Conservation (phyloP, 2,113 vertebrate genomes). For the Oenanthe melanoleuca region DNA sequence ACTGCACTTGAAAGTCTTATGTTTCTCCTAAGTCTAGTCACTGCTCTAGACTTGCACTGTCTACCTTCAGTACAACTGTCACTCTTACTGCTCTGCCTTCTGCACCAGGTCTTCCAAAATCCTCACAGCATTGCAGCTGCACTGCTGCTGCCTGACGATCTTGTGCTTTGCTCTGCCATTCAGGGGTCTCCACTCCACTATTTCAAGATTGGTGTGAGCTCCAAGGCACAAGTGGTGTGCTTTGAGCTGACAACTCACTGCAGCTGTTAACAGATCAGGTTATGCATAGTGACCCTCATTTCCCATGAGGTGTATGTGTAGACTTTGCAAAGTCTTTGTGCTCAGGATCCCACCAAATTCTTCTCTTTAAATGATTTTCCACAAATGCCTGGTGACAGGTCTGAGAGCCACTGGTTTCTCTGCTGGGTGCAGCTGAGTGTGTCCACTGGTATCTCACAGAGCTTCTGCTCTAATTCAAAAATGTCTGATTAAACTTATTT, state of each 20-base stretch:
- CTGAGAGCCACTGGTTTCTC: neutral
- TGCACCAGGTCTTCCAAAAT: neutral
- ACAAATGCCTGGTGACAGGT: neutral
- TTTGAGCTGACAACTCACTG: neutral
- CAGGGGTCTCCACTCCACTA: neutral
- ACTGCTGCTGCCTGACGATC: neutral
- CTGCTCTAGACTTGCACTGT: neutral
- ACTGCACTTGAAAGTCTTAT: neutral
- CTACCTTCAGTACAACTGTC: neutral
- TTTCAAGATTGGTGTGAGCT: neutral
- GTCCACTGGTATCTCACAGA: neutral
- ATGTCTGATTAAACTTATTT: neutral
- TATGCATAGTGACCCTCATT: neutral
- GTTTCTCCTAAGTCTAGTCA: neutral
- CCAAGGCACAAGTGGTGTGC: neutral
- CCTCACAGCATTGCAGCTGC: neutral
- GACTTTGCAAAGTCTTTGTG: neutral
- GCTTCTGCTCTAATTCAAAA: neutral
- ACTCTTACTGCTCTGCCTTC: neutral
- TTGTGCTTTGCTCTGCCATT: neutral
- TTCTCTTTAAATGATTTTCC: neutral
- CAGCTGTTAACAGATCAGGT: neutral
- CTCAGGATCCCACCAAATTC: neutral
- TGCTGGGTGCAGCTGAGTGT: neutral
- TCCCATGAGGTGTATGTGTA: neutral